Evolutionary conservation across 2,797 vertebrate species (phyloP).

Genomic region (Acrossocheilus wenchowensis): DNA sequence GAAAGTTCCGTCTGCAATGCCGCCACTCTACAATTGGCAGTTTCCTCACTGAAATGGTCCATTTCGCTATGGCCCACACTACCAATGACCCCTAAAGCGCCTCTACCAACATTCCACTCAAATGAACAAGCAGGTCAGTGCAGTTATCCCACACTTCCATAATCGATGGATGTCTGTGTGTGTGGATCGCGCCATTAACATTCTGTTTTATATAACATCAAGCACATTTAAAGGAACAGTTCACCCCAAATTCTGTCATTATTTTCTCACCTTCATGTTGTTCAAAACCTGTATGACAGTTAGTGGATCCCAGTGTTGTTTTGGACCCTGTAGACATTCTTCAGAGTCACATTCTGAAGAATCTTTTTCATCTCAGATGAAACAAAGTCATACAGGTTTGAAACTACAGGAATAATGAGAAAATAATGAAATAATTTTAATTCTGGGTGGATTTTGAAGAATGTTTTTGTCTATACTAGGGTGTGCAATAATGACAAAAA

Average conservation of each 20-base stretch:
- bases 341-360: not conserved
- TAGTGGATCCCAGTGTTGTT: not conserved
- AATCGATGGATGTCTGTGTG: constrained; percentile 52
- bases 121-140: constrained; percentile 79
- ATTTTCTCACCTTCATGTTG: not conserved
- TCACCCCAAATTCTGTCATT: not conserved
- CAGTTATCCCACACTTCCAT: constrained; percentile 49
- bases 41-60: constrained; percentile 67
- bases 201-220: constrained; percentile 36
- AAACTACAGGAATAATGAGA: no score
- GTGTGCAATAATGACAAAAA: no score
- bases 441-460: no score
- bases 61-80: constrained; percentile 70
- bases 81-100: constrained; percentile 77
- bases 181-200: constrained; percentile 37
- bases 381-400: no score
- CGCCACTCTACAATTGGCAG: constrained; percentile 35
- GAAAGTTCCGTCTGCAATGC: constrained; percentile 15
- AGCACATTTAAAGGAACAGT: constrained; percentile 42
- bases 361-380: no score
- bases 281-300: not conserved
- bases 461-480: no score
- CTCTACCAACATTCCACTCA: constrained; percentile 76
- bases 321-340: not conserved
- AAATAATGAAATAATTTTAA: no score